Evolutionary conservation across 2,888 invertebrate genomes (phyloP), one percentile per base, ranked within the genome.

Genomic region (Magallana nippona): DNA sequence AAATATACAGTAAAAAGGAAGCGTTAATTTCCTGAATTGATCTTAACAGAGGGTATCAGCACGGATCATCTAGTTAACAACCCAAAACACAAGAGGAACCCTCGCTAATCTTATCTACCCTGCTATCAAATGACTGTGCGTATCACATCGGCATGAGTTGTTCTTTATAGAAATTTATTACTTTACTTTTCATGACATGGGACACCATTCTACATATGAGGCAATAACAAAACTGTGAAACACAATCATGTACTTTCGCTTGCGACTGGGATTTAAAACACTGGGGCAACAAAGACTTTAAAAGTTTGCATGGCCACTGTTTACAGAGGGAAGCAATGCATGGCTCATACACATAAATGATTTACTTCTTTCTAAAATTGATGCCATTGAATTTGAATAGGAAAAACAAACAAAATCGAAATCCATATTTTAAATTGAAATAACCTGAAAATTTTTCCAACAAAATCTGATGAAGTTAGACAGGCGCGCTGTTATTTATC

Each of bases 141-240:
- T 27, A 71, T 71, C 22, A 71, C 32, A 71, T 22, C 71, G 32
- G 71, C 71, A 71, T 71, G 71, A 71, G 11, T 71, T 71, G 71
- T 27, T 71, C 71, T 71, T 71, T 71, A 32, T 32, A 27, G 5
- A 27, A 32, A 71, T 71, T 32, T 71, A 71, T 71, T 71, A 71
- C 32, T 62, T 71, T 32, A 71, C 71, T 71, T 71, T 44, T 71
- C 19, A 60, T 60, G 60, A 60, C 60, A 60, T 10, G n/a, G n/a
- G 19, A 19, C 60, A 27, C 71, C 27, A 13, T n/a, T 71, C 17
- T 27, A 71, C 13, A 71, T 22, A 44, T 44, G 44, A 44, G 44
- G 22, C 32, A 13, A 27, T 71, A 22, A 32, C 27, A 71, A 17
- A 22, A 71, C 71, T 71, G 13, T 60, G 32, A 71, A 71, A 71